Evolutionary conservation across 1,140 invertebrate species (phyloP).

Genomic region (Berghia stephanieae): DNA sequence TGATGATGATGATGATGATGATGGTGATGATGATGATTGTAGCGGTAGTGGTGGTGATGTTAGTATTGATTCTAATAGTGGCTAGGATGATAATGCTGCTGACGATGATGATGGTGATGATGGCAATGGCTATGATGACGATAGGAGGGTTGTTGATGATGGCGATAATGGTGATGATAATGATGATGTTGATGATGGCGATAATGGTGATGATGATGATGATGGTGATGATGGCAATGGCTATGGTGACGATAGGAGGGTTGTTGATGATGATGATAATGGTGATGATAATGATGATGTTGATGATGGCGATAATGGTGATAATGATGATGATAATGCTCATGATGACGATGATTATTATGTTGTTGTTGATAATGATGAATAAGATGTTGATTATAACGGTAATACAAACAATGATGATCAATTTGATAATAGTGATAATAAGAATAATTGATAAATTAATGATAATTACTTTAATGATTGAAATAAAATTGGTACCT

Average conservation of each 20-base stretch:
- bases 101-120: too few relatives aligned
- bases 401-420: slow-evolving; percentile 14
- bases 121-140: neutral
- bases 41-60: neutral
- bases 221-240: neutral
- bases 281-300: slow-evolving; percentile 33
- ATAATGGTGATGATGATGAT: slow-evolving; percentile 24
- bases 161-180: neutral
- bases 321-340: too few relatives aligned
- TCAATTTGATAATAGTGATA: too few relatives aligned
- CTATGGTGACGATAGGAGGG: neutral
- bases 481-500: too few relatives aligned
- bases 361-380: slow-evolving; percentile 31
- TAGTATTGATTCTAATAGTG: neutral
- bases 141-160: slow-evolving; percentile 14
- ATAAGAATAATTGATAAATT: too few relatives aligned
- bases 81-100: too few relatives aligned
- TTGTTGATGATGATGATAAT: neutral
- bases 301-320: slow-evolving; percentile 32
- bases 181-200: neutral
- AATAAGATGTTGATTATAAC: slow-evolving; percentile 12
- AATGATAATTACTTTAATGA: too few relatives aligned
- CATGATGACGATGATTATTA: too few relatives aligned
- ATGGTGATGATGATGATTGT: slow-evolving; percentile 1
- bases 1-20: slow-evolving; percentile 25